phyloP scores from a whole-genome alignment of 2,888 invertebrate genomes.

The Chrysodeixis includens region DNA sequence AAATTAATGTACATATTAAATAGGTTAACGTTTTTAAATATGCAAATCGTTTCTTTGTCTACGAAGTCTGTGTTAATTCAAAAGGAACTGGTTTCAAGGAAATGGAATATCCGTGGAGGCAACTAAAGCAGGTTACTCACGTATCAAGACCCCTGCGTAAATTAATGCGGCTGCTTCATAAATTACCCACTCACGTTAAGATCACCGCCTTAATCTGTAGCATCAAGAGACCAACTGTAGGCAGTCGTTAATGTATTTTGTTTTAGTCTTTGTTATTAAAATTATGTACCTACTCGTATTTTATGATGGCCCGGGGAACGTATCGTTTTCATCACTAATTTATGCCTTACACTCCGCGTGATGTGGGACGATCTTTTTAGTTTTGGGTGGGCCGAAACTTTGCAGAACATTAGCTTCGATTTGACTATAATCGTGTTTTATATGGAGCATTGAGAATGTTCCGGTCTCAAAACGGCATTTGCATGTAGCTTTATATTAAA shows the following conservation, averaged over 20 bases:
- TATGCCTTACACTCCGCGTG: constrained; percentile 74
- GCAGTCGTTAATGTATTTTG: constrained; percentile 74
- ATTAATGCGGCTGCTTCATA: constrained; percentile 76
- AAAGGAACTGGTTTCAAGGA: constrained; percentile 53
- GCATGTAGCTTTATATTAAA: no score
- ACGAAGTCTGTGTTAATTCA: constrained; percentile 21
- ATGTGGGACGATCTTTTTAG: constrained; percentile 71
- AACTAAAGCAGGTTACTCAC: constrained; percentile 63
- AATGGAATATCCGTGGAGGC: constrained; percentile 65
- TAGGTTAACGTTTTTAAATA: constrained; percentile 20
- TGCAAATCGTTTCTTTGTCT: constrained; percentile 40
- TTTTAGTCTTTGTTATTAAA: constrained; percentile 80
- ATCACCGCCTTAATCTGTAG: constrained; percentile 69
- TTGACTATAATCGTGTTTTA: no score
- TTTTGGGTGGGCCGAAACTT: constrained; percentile 79
- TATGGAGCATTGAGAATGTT: not conserved
- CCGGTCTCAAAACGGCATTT: no score
- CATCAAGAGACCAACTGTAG: constrained; percentile 52
- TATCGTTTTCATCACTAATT: constrained; percentile 81
- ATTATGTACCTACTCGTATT: constrained; percentile 72
- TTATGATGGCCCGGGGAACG: constrained; percentile 73
- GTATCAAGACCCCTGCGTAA: constrained; percentile 66
- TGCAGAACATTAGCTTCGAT: constrained; percentile 30
- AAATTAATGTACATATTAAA: constrained; percentile 26
- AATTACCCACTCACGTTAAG: constrained; percentile 77